Evolutionary conservation across 2,888 invertebrate genomes (phyloP).

Genomic region (Conistra vaccinii): DNA sequence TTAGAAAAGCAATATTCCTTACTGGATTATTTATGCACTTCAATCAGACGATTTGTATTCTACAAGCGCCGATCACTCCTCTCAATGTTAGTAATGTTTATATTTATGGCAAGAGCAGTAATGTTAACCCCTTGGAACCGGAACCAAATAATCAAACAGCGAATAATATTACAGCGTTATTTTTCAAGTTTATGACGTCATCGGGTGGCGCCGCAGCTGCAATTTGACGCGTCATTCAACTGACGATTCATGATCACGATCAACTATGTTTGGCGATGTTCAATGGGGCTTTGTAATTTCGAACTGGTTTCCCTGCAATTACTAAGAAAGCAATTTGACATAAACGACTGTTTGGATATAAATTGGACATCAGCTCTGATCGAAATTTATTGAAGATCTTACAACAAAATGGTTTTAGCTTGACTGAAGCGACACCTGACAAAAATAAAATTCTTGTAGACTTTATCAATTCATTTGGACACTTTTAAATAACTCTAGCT

Average conservation of each 20-base stretch:
- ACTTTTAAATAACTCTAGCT: background rate
- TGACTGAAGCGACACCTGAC: background rate
- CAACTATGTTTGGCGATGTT: constrained; percentile 49
- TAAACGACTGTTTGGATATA: constrained; percentile 16
- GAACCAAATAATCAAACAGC: constrained; percentile 61
- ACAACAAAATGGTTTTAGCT: background rate
- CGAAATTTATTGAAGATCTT: background rate
- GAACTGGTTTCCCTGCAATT: constrained; percentile 12
- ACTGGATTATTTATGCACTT: constrained; percentile 29
- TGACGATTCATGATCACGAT: constrained; percentile 61
- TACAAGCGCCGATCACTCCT: constrained; percentile 32
- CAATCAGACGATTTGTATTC: constrained; percentile 53
- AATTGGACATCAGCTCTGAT: background rate
- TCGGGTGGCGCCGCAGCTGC: constrained; percentile 58
- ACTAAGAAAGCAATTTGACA: constrained; percentile 9
- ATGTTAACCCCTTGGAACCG: constrained; percentile 53
- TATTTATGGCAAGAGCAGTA: constrained; percentile 47
- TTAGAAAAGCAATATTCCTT: constrained; percentile 21
- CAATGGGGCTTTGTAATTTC: constrained; percentile 26
- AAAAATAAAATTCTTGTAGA: background rate
- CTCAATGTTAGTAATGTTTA: constrained; percentile 47
- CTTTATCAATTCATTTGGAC: background rate
- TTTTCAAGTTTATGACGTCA: constrained; percentile 66
- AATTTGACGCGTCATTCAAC: constrained; percentile 67
- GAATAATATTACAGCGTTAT: constrained; percentile 55